phyloP scores from a whole-genome alignment of 2,797 vertebrate genomes.

The Babyrousa celebensis region DNA sequence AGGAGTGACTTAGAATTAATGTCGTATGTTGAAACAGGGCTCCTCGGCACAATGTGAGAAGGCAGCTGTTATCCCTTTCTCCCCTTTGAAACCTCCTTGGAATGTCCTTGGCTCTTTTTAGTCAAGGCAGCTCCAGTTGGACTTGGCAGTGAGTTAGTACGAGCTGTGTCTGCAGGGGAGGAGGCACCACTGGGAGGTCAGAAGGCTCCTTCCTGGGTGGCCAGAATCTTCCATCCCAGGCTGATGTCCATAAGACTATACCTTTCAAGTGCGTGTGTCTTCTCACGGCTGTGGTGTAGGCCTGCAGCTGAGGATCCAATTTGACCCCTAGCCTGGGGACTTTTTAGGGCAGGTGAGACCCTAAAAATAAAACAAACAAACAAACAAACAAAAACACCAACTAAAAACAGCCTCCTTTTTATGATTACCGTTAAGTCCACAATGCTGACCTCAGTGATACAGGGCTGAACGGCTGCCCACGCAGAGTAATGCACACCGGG shows the following conservation, averaged over 20 bases:
- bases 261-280: background rate
- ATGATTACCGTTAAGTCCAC: background rate
- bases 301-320: too few species aligned
- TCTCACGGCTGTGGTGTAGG: background rate
- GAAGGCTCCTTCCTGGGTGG: background rate
- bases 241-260: background rate
- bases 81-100: background rate
- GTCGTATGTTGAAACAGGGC: conserved; percentile 78
- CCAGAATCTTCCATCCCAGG: background rate
- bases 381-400: too few species aligned
- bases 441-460: too few species aligned
- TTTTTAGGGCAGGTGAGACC: too few species aligned
- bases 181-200: background rate
- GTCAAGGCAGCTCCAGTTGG: background rate
- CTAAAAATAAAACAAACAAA: too few species aligned
- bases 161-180: background rate
- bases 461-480: fast-evolving
- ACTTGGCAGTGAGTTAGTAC: background rate
- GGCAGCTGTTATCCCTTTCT: background rate
- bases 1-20: conserved; percentile 79
- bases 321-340: too few species aligned
- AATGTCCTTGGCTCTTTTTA: background rate
- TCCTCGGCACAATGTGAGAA: conserved; percentile 30
- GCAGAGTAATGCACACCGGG: fast-evolving
- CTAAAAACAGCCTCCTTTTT: background rate